A percentile compares a stretch with the other conserved stretches of the same genome.
Evolutionary conservation across 64 coral and sea anemone genomes (phyloP).

Genomic region (Pocillopora verrucosa): DNA sequence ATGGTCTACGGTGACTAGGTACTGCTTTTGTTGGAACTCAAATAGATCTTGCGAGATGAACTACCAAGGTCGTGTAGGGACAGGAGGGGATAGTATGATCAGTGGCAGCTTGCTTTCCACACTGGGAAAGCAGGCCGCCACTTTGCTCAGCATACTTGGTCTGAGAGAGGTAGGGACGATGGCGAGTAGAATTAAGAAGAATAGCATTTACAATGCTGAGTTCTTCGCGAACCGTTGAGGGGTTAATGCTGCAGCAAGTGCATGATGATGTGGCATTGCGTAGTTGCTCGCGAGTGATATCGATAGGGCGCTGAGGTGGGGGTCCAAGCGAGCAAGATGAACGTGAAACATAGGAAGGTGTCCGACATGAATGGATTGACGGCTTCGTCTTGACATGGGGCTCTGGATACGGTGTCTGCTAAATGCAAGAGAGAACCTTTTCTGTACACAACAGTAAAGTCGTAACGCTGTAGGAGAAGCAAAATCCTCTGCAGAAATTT

Average conservation of each 20-base stretch:
- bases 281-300: constrained; percentile 15
- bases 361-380: not conserved
- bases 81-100: not conserved
- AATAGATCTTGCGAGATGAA: constrained; percentile 2
- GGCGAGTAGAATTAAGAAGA: too few species aligned
- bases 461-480: constrained; percentile 25
- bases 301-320: not conserved
- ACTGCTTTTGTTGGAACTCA: not conserved
- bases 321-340: not conserved
- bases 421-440: constrained; percentile 31
- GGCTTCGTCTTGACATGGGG: constrained; percentile 5
- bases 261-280: constrained; percentile 33
- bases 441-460: too few species aligned
- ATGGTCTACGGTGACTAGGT: not conserved
- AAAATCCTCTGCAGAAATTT: not conserved
- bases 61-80: not conserved
- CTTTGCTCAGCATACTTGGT: too few species aligned
- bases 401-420: constrained; percentile 45
- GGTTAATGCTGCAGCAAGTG: not conserved
- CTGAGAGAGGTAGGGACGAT: too few species aligned
- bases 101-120: too few species aligned
- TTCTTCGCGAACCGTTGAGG: constrained; percentile 1
- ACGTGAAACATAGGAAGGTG: too few species aligned
- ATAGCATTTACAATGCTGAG: constrained; percentile 14
- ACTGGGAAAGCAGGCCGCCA: too few species aligned